Conservation (phyloP, 2,113 vertebrate genomes). For the Pelecanoides urinatrix region DNA sequence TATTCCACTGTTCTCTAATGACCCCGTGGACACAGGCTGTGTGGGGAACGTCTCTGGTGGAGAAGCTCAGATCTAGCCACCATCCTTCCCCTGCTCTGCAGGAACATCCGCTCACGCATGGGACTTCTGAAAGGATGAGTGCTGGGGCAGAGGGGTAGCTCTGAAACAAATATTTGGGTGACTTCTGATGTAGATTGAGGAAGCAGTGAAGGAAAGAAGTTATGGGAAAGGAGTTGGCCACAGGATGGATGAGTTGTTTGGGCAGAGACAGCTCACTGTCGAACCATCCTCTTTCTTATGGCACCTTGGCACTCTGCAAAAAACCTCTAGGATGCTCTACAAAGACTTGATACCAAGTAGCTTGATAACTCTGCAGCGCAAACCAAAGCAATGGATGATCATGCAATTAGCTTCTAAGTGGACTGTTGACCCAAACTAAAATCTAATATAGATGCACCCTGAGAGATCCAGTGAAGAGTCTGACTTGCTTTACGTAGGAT, state of each 20-base stretch:
- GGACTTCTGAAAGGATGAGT: not conserved
- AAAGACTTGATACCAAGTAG: not conserved
- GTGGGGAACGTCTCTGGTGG: not conserved
- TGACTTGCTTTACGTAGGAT: not conserved
- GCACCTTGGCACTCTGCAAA: not conserved
- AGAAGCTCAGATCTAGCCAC: not conserved
- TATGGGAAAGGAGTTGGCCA: not conserved
- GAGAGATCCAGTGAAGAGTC: not conserved
- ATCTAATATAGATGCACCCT: not conserved
- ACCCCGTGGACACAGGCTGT: not conserved
- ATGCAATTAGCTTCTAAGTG: not conserved
- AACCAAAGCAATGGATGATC: not conserved
- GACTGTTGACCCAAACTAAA: not conserved
- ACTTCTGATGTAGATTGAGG: not conserved
- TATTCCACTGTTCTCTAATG: not conserved
- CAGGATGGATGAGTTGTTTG: not conserved
- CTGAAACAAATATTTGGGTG: not conserved
- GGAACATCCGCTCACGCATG: rapidly evolving
- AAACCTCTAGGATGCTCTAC: not conserved
- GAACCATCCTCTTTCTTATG: not conserved
- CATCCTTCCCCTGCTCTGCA: not conserved
- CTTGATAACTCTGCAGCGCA: not conserved
- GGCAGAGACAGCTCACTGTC: not conserved
- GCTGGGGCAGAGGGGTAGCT: not conserved
- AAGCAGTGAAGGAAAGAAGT: not conserved